These are phyloP conservation scores for Smittia aterrima DNA, from an alignment of 2,888 invertebrate genomes.

Conservation along the genomic window DNA sequence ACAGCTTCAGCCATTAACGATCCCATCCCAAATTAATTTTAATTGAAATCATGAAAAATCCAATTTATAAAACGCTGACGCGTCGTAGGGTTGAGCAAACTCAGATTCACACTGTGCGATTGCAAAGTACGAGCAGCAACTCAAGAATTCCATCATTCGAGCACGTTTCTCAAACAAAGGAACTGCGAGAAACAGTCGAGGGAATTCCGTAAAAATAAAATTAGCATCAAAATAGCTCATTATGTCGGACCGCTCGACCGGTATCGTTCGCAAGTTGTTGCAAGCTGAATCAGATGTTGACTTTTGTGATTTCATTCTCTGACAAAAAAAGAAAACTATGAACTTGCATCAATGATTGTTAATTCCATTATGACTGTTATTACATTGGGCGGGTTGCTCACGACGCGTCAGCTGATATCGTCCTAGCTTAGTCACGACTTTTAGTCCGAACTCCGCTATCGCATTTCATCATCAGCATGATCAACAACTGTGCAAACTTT, in stretches of 20 bases:
- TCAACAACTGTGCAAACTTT: no score
- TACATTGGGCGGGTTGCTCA: neutral
- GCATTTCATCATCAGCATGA: no score
- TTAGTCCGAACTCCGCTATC: no score
- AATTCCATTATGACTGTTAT: neutral
- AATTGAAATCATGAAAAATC: constrained; percentile 6
- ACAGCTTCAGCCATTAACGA: no score
- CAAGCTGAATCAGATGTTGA: neutral
- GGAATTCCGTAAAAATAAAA: neutral
- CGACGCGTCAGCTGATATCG: no score
- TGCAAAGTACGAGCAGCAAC: neutral
- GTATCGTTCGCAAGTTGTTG: neutral
- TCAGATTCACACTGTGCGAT: neutral
- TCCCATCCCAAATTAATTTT: neutral
- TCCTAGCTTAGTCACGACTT: no score
- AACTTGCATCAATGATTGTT: neutral
- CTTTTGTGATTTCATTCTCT: no score
- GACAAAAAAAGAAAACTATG: neutral
- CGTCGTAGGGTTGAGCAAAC: neutral
- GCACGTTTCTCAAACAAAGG: constrained; percentile 3
- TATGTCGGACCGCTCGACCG: neutral
- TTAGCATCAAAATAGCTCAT: constrained; percentile 6
- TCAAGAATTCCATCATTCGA: neutral
- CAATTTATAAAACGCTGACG: constrained; percentile 8
- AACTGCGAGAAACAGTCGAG: neutral